Evolutionary conservation across 2,888 invertebrate genomes (phyloP), one percentile per base, ranked within the genome.

Genomic region (Ophioninae sp.): DNA sequence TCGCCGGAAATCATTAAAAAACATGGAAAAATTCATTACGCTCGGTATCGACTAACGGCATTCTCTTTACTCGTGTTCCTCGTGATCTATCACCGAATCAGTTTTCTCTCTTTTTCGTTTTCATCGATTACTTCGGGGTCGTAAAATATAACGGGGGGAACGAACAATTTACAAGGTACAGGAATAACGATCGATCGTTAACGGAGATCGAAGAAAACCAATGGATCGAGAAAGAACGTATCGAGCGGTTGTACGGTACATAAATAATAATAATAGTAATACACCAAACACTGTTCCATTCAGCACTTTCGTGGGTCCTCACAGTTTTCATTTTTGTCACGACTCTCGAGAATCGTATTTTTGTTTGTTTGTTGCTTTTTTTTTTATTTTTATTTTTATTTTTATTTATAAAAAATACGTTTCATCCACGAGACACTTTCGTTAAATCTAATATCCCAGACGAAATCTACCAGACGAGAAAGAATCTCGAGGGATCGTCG

Each of bases 41-140:
- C 68, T 69, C 30, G 61, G 73, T 78, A 78, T 75, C 78, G 72
- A 81, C 81, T 74, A 81, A 81, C 79, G 84, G 84, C 84, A 84
- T 77, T 75, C 84, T 67, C 68, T 61, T 57, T 75, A 81, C 81
- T 81, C 74, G 65, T 76, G 56, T 72, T 21, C 68, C 62, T 72
- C 65, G 72, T 44, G 68, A 81, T 79, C 78, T 68, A 70, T 75
- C 56, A 44, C 56, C n/a, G 62, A 83, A 61, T 67, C 7, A 82
- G 23, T 39, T 41, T 56, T 56, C 59, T 41, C 20, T 57, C 30
- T 56, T 68, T 17, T 68, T 21, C 13, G 44, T 56, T 17, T 56
- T n/a, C 6, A 7, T 67, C 57, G 39, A 75, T 75, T 30, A 17
- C 17, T 77, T 61, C 50, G 41, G 30, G 61, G 23, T 6, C 56